Conservation (phyloP, 2,797 vertebrate genomes). For the Tympanoctomys barrerae region DNA sequence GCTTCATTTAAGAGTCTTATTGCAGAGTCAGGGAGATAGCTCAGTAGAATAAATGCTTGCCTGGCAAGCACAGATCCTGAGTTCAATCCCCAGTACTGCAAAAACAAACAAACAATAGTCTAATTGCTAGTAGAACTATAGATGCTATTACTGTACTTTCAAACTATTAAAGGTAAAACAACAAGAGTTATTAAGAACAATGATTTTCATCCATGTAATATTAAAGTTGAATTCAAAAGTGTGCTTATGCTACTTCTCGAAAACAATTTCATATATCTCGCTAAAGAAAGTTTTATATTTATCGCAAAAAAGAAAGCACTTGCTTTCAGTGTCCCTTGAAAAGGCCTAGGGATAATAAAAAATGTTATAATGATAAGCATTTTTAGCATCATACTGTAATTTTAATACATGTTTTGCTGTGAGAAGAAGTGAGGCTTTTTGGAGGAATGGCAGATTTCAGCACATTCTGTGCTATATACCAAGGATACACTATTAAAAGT, state of each 20-base stretch:
- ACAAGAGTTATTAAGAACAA: slow-evolving; percentile 15
- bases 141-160: not conserved
- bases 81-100: no score
- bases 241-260: not conserved
- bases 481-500: slow-evolving; percentile 17
- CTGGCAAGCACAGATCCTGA: no score
- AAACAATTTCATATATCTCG: slow-evolving; percentile 31
- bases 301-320: not conserved
- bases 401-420: not conserved
- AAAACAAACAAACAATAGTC: not conserved
- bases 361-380: not conserved
- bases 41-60: no score
- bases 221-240: slow-evolving; percentile 32
- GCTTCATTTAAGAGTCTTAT: not conserved
- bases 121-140: slow-evolving; percentile 22
- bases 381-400: not conserved
- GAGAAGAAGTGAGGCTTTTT: slow-evolving; percentile 1
- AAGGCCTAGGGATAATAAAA: not conserved
- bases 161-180: slow-evolving; percentile 19
- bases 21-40: no score
- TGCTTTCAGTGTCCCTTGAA: slow-evolving; percentile 24
- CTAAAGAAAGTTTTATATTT: slow-evolving; percentile 36
- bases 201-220: slow-evolving; percentile 40
- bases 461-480: not conserved
- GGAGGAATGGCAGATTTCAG: not conserved